phyloP scores from a whole-genome alignment of 2,888 invertebrate species.

The Hemicrepidius hirtus region DNA sequence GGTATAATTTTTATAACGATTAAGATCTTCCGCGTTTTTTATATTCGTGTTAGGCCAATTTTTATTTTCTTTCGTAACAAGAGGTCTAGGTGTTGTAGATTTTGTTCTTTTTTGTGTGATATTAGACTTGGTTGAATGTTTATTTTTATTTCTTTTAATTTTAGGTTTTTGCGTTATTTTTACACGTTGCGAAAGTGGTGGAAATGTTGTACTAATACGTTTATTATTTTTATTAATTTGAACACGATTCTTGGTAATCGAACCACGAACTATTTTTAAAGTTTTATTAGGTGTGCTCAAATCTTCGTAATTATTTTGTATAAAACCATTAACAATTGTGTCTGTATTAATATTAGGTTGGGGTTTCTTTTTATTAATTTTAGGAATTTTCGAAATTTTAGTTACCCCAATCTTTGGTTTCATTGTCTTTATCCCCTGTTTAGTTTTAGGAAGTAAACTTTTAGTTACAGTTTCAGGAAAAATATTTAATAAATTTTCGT shows the following conservation, averaged over 20 bases:
- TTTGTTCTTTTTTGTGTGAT: not conserved
- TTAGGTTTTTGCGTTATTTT: not conserved
- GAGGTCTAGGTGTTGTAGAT: slow-evolving; percentile 7
- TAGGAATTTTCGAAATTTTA: slow-evolving; percentile 1
- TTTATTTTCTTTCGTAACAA: slow-evolving; percentile 30
- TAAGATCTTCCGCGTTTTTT: slow-evolving; percentile 38
- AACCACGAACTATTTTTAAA: slow-evolving; percentile 32
- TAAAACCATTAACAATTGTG: slow-evolving; percentile 44
- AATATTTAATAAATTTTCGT: no score
- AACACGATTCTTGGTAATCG: not conserved
- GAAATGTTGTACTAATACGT: not conserved
- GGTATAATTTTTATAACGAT: slow-evolving; percentile 55
- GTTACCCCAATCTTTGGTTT: not conserved
- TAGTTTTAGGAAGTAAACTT: not conserved
- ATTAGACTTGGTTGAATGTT: not conserved
- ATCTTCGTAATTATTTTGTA: slow-evolving; percentile 46
- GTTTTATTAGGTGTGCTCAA: slow-evolving; percentile 51
- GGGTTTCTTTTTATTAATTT: not conserved
- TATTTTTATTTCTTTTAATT: slow-evolving; percentile 11
- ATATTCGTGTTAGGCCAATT: slow-evolving; percentile 55
- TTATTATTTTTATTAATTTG: slow-evolving; percentile 14
- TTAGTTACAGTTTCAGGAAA: not conserved
- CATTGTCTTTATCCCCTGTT: not conserved
- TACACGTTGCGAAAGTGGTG: not conserved
- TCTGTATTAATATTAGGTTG: slow-evolving; percentile 13